phyloP scores from a whole-genome alignment of 2,888 invertebrate species.

The Eurytoma californica region DNA sequence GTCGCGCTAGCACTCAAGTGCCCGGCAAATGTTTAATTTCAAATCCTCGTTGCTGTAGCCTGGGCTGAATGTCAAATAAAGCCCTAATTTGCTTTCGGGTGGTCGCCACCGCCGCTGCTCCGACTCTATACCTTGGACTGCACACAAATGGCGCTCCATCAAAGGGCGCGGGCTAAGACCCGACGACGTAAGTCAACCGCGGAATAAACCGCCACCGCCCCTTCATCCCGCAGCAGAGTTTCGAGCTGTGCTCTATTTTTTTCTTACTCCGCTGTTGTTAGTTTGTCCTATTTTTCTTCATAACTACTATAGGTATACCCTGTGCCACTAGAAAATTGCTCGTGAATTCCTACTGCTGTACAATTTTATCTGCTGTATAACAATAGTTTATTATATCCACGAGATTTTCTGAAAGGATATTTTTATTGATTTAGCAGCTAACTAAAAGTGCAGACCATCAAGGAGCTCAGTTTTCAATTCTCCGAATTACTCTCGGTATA shows the following conservation, averaged over 20 bases:
- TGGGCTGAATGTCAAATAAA: constrained; percentile 35
- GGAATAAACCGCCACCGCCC: neutral
- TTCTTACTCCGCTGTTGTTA: neutral
- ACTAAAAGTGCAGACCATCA: too few relatives aligned
- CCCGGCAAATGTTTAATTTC: constrained; percentile 46
- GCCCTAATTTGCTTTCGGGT: constrained; percentile 34
- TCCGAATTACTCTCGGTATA: too few relatives aligned
- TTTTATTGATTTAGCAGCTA: too few relatives aligned
- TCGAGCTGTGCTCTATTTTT: neutral
- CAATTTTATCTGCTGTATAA: too few relatives aligned
- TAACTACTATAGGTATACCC: too few relatives aligned
- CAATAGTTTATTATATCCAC: too few relatives aligned
- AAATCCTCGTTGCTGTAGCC: constrained; percentile 8
- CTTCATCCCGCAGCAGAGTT: neutral
- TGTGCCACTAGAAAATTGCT: too few relatives aligned
- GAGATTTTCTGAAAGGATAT: too few relatives aligned
- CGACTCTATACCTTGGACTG: neutral
- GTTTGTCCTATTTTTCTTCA: too few relatives aligned
- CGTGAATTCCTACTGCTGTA: too few relatives aligned
- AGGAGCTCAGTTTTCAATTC: too few relatives aligned
- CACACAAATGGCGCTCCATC: constrained; percentile 3
- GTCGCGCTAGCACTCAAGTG: constrained; percentile 4
- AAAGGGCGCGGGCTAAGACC: constrained; percentile 8
- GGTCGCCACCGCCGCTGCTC: neutral
- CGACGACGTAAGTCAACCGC: constrained; percentile 3